Evolutionary conservation across 2,113 vertebrate species (phyloP).

Genomic region (Crotalus viridis): DNA sequence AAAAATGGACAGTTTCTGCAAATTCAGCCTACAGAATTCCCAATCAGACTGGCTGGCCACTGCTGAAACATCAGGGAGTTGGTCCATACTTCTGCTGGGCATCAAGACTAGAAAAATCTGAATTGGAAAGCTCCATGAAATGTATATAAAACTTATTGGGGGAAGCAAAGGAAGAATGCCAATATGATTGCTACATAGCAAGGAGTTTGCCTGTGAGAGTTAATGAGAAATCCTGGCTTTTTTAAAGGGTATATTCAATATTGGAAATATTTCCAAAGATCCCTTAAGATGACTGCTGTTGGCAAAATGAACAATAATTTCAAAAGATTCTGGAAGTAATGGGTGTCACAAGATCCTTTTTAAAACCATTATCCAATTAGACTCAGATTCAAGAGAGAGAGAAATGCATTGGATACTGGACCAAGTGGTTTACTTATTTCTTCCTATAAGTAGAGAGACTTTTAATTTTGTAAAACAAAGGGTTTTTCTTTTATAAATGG

Average conservation of each 20-base stretch:
- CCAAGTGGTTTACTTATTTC: neutral
- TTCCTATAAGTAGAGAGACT: neutral
- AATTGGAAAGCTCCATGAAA: neutral
- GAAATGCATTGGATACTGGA: neutral
- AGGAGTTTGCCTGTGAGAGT: neutral
- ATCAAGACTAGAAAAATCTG: neutral
- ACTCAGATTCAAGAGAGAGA: neutral
- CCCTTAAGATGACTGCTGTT: neutral
- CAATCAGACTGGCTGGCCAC: neutral
- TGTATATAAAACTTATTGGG: neutral
- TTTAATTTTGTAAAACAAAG: neutral
- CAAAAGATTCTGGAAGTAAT: neutral
- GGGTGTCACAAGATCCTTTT: neutral
- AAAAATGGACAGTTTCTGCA: neutral
- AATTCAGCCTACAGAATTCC: neutral
- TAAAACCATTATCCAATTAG: neutral
- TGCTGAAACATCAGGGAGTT: neutral
- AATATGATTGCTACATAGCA: neutral
- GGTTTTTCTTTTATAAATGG: neutral
- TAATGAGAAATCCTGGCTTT: neutral
- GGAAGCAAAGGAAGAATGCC: neutral
- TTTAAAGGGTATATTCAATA: neutral
- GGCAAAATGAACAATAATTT: neutral
- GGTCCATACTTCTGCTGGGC: neutral
- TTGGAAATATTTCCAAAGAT: neutral